A percentile compares a stretch with the other conserved stretches of the same genome.
Evolutionary conservation across 2,888 invertebrate genomes (phyloP).

Genomic region (Embidobia sp.): DNA sequence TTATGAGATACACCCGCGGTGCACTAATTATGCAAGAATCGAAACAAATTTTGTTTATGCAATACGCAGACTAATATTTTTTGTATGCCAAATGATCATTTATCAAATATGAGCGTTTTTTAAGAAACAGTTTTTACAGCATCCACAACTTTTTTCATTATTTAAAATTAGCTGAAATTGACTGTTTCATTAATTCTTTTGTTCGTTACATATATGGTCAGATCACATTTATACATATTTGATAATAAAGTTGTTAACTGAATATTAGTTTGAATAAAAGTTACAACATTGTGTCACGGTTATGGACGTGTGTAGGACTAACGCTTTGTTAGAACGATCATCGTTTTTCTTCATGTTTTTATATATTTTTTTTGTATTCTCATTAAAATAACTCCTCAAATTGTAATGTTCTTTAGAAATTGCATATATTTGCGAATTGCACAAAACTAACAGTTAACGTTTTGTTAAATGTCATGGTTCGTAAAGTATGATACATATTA

Average conservation of each 20-base stretch:
- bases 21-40: too few relatives aligned
- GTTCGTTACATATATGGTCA: background rate
- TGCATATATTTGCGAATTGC: background rate
- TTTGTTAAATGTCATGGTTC: constrained; percentile 21
- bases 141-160: too few relatives aligned
- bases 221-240: background rate
- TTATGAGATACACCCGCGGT: too few relatives aligned
- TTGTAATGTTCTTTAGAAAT: background rate
- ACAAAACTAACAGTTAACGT: constrained; percentile 1
- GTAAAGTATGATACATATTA: constrained; percentile 11
- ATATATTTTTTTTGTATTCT: too few relatives aligned
- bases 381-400: background rate
- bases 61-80: too few relatives aligned
- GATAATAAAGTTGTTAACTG: constrained; percentile 21
- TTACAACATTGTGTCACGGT: constrained; percentile 3
- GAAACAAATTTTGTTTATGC: too few relatives aligned
- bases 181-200: too few relatives aligned
- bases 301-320: constrained; percentile 21
- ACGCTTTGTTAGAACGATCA: constrained; percentile 20
- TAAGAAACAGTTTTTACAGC: too few relatives aligned
- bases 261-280: background rate
- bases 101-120: too few relatives aligned
- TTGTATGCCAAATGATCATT: too few relatives aligned
- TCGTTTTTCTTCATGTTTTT: constrained; percentile 24
- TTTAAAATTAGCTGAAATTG: too few relatives aligned